Percentiles rank a stretch among this genome's conserved stretches.
Conservation (phyloP, 2,797 vertebrate species). For the Eulemur albifrons region DNA sequence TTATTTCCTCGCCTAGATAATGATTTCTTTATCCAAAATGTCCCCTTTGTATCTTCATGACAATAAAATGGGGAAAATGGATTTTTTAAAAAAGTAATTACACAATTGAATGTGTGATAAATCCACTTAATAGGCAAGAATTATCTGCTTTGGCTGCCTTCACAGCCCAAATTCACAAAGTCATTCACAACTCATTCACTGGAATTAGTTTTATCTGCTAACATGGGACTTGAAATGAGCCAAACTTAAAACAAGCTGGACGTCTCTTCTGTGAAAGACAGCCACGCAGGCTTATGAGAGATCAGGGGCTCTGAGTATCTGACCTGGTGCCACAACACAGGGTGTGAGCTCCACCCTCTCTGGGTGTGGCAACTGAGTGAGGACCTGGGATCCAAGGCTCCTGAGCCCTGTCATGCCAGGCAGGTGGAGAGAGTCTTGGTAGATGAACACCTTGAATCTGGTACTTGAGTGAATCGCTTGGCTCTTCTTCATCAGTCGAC, state of each 20-base stretch:
- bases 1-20: conserved; percentile 83
- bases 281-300: neutral
- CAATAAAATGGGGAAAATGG: conserved; percentile 78
- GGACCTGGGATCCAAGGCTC: neutral
- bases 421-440: neutral
- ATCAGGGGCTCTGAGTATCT: neutral
- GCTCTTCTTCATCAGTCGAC: neutral
- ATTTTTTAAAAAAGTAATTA: conserved; percentile 83
- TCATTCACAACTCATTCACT: conserved; percentile 32
- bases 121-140: conserved; percentile 54
- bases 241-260: neutral
- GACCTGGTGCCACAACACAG: neutral
- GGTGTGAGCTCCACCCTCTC: neutral
- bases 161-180: conserved; percentile 1
- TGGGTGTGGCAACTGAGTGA: neutral
- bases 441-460: neutral
- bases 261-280: neutral
- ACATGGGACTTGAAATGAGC: neutral
- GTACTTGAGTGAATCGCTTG: neutral
- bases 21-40: conserved; percentile 82
- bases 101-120: conserved; percentile 84
- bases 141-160: conserved; percentile 39
- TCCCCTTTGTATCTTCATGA: conserved; percentile 54
- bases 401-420: neutral
- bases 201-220: conserved; percentile 31